Evolutionary conservation across 2,888 invertebrate genomes (phyloP).

Genomic region (Troilus luridus): DNA sequence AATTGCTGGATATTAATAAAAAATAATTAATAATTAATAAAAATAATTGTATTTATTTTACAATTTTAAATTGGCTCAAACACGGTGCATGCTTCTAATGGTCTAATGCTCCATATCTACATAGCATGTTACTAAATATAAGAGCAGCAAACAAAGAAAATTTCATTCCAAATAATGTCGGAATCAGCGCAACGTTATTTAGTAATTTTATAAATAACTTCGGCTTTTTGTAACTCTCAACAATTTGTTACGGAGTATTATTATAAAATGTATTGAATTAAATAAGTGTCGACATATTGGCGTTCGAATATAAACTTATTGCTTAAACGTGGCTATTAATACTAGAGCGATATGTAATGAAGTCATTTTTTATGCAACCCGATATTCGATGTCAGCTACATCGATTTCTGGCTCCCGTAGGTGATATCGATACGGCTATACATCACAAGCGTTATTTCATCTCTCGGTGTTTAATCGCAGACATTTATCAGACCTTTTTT

Average conservation of each 20-base stretch:
- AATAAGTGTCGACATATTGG: neutral
- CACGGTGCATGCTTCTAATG: no score
- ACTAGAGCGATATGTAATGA: neutral
- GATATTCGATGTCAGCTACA: neutral
- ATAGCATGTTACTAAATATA: no score
- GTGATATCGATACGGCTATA: constrained; percentile 27
- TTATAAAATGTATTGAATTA: neutral
- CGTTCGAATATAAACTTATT: neutral
- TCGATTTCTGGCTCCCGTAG: neutral
- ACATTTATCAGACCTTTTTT: constrained; percentile 18
- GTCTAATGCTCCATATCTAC: no score
- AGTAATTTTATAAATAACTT: no score
- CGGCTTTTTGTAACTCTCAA: no score
- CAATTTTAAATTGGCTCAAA: no score
- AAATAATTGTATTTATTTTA: no score
- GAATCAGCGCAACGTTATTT: no score
- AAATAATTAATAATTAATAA: no score
- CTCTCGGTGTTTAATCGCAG: neutral
- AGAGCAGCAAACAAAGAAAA: no score
- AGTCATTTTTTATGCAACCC: constrained; percentile 10
- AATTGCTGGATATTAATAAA: no score
- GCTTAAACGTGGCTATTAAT: neutral
- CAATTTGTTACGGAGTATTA: neutral
- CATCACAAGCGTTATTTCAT: constrained; percentile 21
- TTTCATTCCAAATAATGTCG: no score